Evolutionary conservation across 2,113 vertebrate genomes (phyloP).

Genomic region (Cyrtonyx montezumae): DNA sequence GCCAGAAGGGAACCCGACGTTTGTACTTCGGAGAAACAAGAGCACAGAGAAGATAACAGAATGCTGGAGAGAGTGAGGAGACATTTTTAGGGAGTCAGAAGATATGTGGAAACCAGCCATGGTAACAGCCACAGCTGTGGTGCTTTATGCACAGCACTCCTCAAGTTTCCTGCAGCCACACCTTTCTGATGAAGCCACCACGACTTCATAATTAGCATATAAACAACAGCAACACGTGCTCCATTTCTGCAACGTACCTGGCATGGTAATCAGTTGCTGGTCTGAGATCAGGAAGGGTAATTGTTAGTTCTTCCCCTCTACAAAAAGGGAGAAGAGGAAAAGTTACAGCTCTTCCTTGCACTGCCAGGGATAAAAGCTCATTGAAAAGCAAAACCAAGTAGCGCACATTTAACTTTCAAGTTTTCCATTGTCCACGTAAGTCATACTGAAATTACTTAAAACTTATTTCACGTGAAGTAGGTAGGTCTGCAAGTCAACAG

Average conservation of each 20-base stretch:
- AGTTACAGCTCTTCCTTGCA: conserved; percentile 5
- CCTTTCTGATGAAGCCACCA: neutral
- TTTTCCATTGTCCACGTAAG: conserved; percentile 44
- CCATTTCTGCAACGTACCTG: conserved; percentile 70
- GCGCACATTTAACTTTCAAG: conserved; percentile 41
- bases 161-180: neutral
- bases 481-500: conserved; percentile 65
- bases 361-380: conserved; percentile 10
- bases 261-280: conserved; percentile 81
- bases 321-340: neutral
- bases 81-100: neutral
- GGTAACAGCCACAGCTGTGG: neutral
- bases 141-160: neutral
- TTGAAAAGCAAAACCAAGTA: conserved; percentile 57
- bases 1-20: neutral
- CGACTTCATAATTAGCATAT: neutral
- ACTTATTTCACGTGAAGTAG: conserved; percentile 53
- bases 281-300: conserved; percentile 79
- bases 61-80: neutral
- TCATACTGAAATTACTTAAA: conserved; percentile 51
- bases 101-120: neutral
- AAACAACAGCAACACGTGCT: neutral
- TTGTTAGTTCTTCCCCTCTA: conserved; percentile 78
- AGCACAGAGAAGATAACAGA: neutral
- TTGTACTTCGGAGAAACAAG: neutral